Conservation (phyloP, 2,113 vertebrate genomes). For the Thymallus thymallus region DNA sequence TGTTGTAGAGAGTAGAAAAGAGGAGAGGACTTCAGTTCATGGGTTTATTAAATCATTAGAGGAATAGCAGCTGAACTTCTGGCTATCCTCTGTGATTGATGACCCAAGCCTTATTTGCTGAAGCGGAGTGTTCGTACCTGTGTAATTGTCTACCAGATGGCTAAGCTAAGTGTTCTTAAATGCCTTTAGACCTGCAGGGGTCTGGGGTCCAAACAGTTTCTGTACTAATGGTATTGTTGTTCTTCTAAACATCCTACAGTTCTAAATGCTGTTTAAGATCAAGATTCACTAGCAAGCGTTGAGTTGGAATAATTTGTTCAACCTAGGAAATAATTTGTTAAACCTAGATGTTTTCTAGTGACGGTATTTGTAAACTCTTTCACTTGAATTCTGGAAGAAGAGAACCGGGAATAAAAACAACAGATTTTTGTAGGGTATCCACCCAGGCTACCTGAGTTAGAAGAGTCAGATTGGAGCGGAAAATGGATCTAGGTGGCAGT, state of each 20-base stretch:
- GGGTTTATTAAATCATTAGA: conserved; percentile 74
- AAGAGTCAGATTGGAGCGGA: conserved; percentile 68
- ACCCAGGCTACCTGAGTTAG: conserved; percentile 51
- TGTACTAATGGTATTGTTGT: conserved; percentile 61
- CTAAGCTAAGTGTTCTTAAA: conserved; percentile 81
- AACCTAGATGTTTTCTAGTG: conserved; percentile 29
- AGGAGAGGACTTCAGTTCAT: conserved; percentile 62
- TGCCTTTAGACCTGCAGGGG: conserved; percentile 74
- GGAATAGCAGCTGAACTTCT: conserved; percentile 73
- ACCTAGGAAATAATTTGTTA: conserved; percentile 57
- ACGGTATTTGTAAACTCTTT: conserved; percentile 47
- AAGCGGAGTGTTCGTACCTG: conserved; percentile 80
- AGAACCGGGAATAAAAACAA: not conserved
- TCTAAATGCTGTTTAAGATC: conserved; percentile 49
- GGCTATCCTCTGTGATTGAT: conserved; percentile 78
- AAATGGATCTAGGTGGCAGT: conserved; percentile 77
- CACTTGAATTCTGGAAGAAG: conserved; percentile 43
- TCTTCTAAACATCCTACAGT: conserved; percentile 56
- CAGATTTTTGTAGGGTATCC: conserved; percentile 25
- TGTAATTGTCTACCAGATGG: conserved; percentile 84
- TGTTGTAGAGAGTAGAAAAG: conserved; percentile 12
- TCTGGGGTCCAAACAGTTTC: conserved; percentile 65
- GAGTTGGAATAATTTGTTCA: conserved; percentile 57
- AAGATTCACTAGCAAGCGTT: conserved; percentile 43
- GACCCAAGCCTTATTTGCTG: conserved; percentile 80